Base-by-base conservation (phyloP, 2,888 invertebrate genomes). In the Sepiola atlantica region DNA sequence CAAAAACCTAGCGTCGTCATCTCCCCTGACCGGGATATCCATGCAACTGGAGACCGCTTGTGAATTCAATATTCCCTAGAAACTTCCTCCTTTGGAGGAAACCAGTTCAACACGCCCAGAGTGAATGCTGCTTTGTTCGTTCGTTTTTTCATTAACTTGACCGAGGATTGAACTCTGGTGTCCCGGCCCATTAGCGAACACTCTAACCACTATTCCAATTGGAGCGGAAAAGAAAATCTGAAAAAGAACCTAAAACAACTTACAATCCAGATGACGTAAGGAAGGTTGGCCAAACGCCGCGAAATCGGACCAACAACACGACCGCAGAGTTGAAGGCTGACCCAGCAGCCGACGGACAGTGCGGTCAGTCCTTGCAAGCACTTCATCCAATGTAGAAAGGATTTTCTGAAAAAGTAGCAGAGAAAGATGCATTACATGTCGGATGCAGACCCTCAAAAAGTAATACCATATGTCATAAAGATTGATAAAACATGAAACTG, bases 211-310 rank as follows among this genome's bases (percentile, higher is more conserved):
- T 61, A 10, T 61, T 28, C 8, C 20, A 57, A 20, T 6, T 57
- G 57, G 32, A 77, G 16, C 10, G 8, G 8, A 4, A 1, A 32
- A n/a, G n/a, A 77, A 77, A 28, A 77, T 16, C 1, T 77, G 77
- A 14, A 16, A n/a, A 77, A n/a, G 32, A 45, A 45, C 2, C 2
- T 8, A 45, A 45, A 45, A 45, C 45, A 54, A 94, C 98, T 98
- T 94, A 98, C 98, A 95, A 98, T 98, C 98, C 98, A 99, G 35
- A 98, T 96, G 94, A 98, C 98, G 97, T 99, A 99, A 0, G 98
- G 98, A 24, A 98, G 97, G 97, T 99, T 99, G 1, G 98, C 98
- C 95, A 99, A 97, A 94, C 99, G 98, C 96, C 99, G 98, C 0
- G 99, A 99, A 12, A 97, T 97, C 16, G 93, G 61, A 20, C 93